These are phyloP conservation scores for Hydroisotoma schaefferi DNA, from an alignment of 2,888 invertebrate genomes.

Conservation along the genomic window DNA sequence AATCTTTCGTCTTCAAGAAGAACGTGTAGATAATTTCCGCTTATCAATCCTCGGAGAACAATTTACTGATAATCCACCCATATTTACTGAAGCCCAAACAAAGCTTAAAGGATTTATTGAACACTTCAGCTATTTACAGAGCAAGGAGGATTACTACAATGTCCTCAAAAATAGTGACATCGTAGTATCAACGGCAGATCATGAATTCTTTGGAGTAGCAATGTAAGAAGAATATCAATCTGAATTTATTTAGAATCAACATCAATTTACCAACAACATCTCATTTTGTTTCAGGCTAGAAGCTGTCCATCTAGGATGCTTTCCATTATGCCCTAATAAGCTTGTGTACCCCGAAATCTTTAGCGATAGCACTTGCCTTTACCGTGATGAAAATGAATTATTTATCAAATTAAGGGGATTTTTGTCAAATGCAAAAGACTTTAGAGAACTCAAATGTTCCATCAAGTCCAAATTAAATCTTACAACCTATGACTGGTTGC, in stretches of 20 bases:
- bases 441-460: slow-evolving; percentile 11
- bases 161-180: slow-evolving; percentile 61
- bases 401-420: slow-evolving; percentile 55
- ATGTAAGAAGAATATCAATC: no score
- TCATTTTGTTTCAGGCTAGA: slow-evolving; percentile 59
- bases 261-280: neutral
- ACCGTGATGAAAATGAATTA: slow-evolving; percentile 60
- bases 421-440: slow-evolving; percentile 13
- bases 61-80: slow-evolving; percentile 60
- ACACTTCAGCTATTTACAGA: slow-evolving; percentile 61
- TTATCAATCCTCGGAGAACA: slow-evolving; percentile 64
- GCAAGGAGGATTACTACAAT: slow-evolving; percentile 59
- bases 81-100: slow-evolving; percentile 59
- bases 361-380: slow-evolving; percentile 59
- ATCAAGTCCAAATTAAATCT: slow-evolving; percentile 19
- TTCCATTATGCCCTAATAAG: slow-evolving; percentile 65
- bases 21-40: slow-evolving; percentile 57
- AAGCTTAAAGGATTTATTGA: slow-evolving; percentile 56
- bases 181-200: slow-evolving; percentile 67
- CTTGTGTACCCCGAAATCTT: slow-evolving; percentile 72
- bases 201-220: slow-evolving; percentile 73
- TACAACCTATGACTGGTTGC: slow-evolving; percentile 27
- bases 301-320: slow-evolving; percentile 66
- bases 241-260: no score
- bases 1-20: slow-evolving; percentile 56